Conservation (phyloP, 2,797 vertebrate species). For the Cyclopterus lumpus region DNA sequence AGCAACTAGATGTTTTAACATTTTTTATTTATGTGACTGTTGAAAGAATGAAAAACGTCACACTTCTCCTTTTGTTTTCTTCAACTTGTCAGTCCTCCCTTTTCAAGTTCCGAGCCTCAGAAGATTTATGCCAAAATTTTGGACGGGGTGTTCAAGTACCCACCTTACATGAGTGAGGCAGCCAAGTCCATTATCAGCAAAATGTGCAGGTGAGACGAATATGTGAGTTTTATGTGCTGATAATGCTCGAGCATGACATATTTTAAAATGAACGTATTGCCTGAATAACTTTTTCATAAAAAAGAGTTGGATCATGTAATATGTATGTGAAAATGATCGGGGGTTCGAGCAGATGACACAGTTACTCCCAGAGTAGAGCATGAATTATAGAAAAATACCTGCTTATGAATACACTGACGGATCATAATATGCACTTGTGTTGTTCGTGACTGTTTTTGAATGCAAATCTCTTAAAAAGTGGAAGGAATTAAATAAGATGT, state of each 20-base stretch:
- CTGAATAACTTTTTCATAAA: constrained; percentile 3
- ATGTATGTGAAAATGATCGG: background rate
- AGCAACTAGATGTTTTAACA: background rate
- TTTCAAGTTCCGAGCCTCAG: constrained; percentile 87
- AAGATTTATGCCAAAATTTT: constrained; percentile 88
- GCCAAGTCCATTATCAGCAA: constrained; percentile 87
- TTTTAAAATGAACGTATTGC: background rate
- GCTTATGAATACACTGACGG: background rate
- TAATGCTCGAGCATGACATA: background rate
- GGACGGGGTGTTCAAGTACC: constrained; percentile 84
- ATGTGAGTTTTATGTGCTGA: background rate
- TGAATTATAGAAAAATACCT: constrained; percentile 18
- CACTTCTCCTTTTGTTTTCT: constrained; percentile 3
- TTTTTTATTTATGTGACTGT: background rate
- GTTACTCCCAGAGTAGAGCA: background rate
- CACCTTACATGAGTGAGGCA: constrained; percentile 82
- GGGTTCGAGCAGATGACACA: background rate
- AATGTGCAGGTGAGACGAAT: constrained; percentile 83
- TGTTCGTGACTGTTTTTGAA: background rate
- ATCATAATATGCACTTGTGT: background rate
- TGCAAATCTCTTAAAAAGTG: background rate
- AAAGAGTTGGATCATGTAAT: background rate
- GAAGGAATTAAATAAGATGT: background rate
- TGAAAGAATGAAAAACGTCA: background rate
- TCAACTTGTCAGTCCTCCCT: constrained; percentile 80